Evolutionary conservation across 1,140 invertebrate species (phyloP), one percentile per base, ranked within the genome.

Genomic region (Drosophila mayri): DNA sequence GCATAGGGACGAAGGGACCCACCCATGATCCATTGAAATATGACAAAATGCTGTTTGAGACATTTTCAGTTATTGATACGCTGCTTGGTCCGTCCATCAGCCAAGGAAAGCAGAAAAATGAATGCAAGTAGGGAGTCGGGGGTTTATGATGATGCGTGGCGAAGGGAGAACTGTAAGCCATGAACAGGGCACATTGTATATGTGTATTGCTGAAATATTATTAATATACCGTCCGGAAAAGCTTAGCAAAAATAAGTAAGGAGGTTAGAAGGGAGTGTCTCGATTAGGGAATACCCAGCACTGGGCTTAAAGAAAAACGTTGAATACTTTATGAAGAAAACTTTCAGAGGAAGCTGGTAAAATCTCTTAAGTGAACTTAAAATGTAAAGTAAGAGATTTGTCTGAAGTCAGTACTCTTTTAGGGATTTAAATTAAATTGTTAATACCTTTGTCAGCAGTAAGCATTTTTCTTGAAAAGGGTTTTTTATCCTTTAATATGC

Each of bases 1-100:
- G 32, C 52, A n/a, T n/a, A 20, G 47, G 47, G 46, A 57, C 30
- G 44, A 65, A 40, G 40, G 58, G 37, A 30, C 44, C 35, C 22
- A 22, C 22, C 22, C 37, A 46, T 65, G 65, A 79, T 75, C 64
- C 79, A 84, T 84, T 90, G 86, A 90, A 90, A 90, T 90, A 90
- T 90, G 85, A 90, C 85, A 90, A 90, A 90, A 90, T 90, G 86
- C 85, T 90, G 85, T 90, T 90, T 90, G 85, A 90, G 85, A 90
- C 85, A 90, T 90, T 90, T 90, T 90, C 85, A 90, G 85, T 90
- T 90, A 90, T 90, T 90, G 85, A 90, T 90, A 85, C 85, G 79
- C 84, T 32, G 35, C 52, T 11, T 16, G 52, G 82, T 78, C 83
- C 73, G 66, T 37, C 60, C 78, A 77, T 47, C 66, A 67, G 76